Conservation (phyloP, 1,140 invertebrate species). For the Euschistus heros region DNA sequence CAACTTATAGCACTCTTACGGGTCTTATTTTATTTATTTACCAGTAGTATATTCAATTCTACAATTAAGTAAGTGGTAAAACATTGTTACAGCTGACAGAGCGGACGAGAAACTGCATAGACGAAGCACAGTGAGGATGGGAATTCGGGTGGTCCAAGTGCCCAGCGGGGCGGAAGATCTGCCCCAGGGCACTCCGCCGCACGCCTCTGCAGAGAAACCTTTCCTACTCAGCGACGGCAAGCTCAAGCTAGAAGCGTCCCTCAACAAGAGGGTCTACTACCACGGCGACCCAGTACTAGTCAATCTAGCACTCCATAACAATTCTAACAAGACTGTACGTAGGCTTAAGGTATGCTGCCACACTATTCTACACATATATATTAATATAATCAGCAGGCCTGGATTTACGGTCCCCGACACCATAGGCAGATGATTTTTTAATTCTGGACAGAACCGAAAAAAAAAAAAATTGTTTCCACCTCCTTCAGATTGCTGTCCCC, state of each 20-base stretch:
- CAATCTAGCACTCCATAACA: conserved; percentile 80
- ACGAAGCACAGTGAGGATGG: conserved; percentile 68
- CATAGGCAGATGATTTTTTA: too few relatives aligned
- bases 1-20: too few relatives aligned
- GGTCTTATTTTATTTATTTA: too few relatives aligned
- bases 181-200: conserved; percentile 31
- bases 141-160: conserved; percentile 60
- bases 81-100: conserved; percentile 49
- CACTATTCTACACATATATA: background rate
- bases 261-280: conserved; percentile 86
- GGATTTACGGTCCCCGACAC: too few relatives aligned
- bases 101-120: conserved; percentile 64
- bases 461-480: too few relatives aligned
- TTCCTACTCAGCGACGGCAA: conserved; percentile 52
- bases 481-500: too few relatives aligned
- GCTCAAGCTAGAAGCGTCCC: conserved; percentile 70
- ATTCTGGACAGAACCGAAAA: too few relatives aligned
- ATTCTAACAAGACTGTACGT: conserved; percentile 88
- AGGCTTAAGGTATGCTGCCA: conserved; percentile 60
- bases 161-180: conserved; percentile 16
- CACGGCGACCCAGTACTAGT: conserved; percentile 87
- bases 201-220: conserved; percentile 45
- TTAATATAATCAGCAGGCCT: too few relatives aligned
- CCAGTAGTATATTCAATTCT: too few relatives aligned
- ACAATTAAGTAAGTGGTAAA: too few relatives aligned